phyloP scores from a whole-genome alignment of 2,797 vertebrate genomes.

The Schizopygopsis pylzovi region DNA sequence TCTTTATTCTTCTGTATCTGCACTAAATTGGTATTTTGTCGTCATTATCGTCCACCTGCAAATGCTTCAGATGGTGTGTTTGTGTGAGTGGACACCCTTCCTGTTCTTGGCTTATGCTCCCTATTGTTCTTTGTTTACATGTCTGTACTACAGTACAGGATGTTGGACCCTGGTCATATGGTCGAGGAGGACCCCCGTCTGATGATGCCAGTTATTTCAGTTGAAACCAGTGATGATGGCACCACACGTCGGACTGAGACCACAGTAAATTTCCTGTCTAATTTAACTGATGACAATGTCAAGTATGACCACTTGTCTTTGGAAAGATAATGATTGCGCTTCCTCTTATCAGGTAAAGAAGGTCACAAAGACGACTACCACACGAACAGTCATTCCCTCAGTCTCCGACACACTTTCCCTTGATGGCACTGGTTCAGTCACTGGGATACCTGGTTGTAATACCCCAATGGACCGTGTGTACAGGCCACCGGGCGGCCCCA shows the following conservation, averaged over 20 bases:
- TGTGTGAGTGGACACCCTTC: slow-evolving; percentile 31
- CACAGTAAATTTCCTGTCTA: slow-evolving; percentile 75
- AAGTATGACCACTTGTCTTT: neutral
- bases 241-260: slow-evolving; percentile 91
- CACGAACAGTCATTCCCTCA: slow-evolving; percentile 87
- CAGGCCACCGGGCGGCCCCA: slow-evolving; percentile 80
- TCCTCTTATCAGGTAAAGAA: slow-evolving; percentile 86
- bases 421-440: slow-evolving; percentile 82
- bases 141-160: slow-evolving; percentile 80
- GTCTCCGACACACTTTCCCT: slow-evolving; percentile 87
- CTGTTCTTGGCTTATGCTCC: slow-evolving; percentile 28
- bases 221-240: slow-evolving; percentile 89
- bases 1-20: neutral
- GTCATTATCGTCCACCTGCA: neutral
- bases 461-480: slow-evolving; percentile 88
- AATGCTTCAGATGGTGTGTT: slow-evolving; percentile 42
- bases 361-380: slow-evolving; percentile 90
- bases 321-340: neutral
- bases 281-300: neutral
- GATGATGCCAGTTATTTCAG: slow-evolving; percentile 81
- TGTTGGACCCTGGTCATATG: slow-evolving; percentile 91
- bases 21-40: slow-evolving; percentile 18
- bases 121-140: slow-evolving; percentile 43
- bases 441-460: slow-evolving; percentile 80
- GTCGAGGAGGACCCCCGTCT: slow-evolving; percentile 89